These are phyloP conservation scores for Thomomys bottae DNA, from an alignment of 2,113 vertebrate species.

Conservation along the genomic window DNA sequence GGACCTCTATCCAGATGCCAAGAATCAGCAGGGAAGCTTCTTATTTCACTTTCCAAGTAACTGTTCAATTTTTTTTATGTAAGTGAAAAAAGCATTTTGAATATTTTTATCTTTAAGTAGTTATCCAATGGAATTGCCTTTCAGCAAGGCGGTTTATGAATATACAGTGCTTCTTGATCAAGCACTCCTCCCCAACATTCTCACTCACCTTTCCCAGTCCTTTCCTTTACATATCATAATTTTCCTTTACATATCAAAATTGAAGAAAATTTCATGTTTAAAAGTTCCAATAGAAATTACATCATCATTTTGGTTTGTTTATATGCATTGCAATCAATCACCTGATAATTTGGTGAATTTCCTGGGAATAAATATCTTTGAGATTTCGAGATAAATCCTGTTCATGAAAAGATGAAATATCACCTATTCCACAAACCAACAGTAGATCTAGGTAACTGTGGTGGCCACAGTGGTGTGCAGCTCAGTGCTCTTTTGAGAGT, in stretches of 20 bases:
- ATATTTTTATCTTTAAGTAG: too few species aligned
- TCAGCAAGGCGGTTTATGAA: too few species aligned
- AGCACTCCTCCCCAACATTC: too few species aligned
- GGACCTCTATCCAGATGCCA: conserved; percentile 31
- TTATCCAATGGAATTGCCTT: too few species aligned
- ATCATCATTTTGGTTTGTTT: neutral
- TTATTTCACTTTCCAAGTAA: conserved; percentile 29
- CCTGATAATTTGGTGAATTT: neutral
- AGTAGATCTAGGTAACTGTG: neutral
- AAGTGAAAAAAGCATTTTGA: neutral
- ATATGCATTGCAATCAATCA: neutral
- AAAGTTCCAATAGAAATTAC: neutral
- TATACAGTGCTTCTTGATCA: too few species aligned
- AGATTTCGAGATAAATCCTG: neutral
- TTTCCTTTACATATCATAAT: too few species aligned
- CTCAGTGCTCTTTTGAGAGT: neutral
- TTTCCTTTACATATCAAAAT: too few species aligned
- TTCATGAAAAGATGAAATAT: neutral
- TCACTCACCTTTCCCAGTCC: too few species aligned
- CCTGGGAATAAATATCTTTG: neutral
- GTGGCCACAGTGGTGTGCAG: accelerated
- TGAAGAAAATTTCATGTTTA: neutral
- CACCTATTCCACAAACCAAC: neutral
- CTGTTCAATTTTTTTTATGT: neutral
- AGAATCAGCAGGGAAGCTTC: neutral